These are phyloP conservation scores for Drosophila triauraria DNA, from an alignment of 1,140 invertebrate species.

Conservation along the genomic window DNA sequence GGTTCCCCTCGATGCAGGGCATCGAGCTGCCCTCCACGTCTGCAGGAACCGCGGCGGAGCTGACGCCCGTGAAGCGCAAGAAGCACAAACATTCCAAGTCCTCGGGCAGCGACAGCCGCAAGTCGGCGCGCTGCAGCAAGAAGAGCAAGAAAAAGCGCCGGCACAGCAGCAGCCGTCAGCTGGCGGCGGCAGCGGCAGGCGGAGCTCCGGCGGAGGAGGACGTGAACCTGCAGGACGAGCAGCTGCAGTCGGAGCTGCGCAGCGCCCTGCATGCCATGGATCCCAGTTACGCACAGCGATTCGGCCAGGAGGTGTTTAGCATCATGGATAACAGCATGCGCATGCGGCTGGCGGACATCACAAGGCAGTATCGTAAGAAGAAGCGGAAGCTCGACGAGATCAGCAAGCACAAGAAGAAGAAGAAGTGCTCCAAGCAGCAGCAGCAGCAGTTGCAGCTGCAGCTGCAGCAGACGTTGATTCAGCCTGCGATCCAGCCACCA, in stretches of 20 bases:
- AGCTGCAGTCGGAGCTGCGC: constrained; percentile 79
- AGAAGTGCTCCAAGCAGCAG: constrained; percentile 73
- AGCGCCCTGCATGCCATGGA: constrained; percentile 69
- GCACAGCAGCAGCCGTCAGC: constrained; percentile 59
- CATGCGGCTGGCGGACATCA: constrained; percentile 91
- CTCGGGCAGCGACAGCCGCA: constrained; percentile 66
- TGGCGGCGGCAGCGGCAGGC: background rate
- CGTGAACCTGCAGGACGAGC: constrained; percentile 81
- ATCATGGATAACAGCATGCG: constrained; percentile 92
- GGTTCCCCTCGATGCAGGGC: constrained; percentile 81
- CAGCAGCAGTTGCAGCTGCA: constrained; percentile 40
- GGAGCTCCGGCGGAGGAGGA: constrained; percentile 48
- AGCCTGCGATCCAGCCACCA: constrained; percentile 16
- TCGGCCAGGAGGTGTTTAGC: constrained; percentile 88
- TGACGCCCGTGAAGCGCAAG: constrained; percentile 72
- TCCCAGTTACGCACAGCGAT: constrained; percentile 72
- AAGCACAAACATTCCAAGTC: constrained; percentile 85
- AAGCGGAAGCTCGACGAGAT: constrained; percentile 92
- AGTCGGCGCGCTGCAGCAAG: constrained; percentile 75
- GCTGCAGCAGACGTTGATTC: constrained; percentile 28
- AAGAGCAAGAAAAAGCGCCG: constrained; percentile 81
- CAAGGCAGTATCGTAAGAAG: constrained; percentile 92
- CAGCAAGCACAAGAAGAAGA: constrained; percentile 84
- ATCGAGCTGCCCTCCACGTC: constrained; percentile 75
- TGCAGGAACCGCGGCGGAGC: constrained; percentile 19